Evolutionary conservation across 2,888 invertebrate genomes (phyloP).

Genomic region (Sarcophaga subvicina): DNA sequence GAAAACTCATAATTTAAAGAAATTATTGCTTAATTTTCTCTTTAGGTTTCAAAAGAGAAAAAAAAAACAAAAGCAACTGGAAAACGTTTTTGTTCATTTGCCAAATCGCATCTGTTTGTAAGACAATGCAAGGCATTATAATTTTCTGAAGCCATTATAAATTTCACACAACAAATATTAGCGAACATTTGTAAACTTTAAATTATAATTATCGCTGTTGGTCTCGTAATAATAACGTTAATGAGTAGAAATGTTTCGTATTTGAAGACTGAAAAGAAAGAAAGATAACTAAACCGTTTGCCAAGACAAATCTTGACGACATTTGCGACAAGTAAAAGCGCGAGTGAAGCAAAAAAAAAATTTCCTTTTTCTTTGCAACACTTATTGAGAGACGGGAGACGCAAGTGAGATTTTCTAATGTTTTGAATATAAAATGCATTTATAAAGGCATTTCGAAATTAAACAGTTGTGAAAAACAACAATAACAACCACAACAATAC

Average conservation of each 20-base stretch:
- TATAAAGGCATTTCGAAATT: conserved; percentile 47
- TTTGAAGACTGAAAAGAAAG: background rate
- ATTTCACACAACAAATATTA: conserved; percentile 59
- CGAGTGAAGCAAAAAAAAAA: conserved; percentile 48
- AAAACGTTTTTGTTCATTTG: conserved; percentile 22
- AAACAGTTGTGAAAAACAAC: conserved; percentile 24
- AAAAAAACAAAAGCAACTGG: background rate
- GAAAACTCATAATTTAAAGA: no score
- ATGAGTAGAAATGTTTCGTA: conserved; percentile 25
- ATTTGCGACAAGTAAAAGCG: conserved; percentile 63
- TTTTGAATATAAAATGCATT: conserved; percentile 60
- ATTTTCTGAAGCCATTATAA: background rate
- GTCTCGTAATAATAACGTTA: conserved; percentile 21
- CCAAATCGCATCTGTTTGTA: conserved; percentile 31
- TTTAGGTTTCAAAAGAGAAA: background rate
- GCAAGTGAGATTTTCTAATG: background rate
- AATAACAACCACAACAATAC: background rate
- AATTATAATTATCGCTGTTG: conserved; percentile 51
- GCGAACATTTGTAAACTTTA: conserved; percentile 52
- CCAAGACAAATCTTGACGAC: conserved; percentile 55
- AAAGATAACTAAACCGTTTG: conserved; percentile 40
- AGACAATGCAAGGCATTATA: conserved; percentile 34
- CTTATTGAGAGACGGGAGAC: no score
- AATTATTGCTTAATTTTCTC: no score
- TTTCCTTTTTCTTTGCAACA: conserved; percentile 8